Conservation (phyloP, 1,140 invertebrate genomes). For the Paraescarpia echinospica region DNA sequence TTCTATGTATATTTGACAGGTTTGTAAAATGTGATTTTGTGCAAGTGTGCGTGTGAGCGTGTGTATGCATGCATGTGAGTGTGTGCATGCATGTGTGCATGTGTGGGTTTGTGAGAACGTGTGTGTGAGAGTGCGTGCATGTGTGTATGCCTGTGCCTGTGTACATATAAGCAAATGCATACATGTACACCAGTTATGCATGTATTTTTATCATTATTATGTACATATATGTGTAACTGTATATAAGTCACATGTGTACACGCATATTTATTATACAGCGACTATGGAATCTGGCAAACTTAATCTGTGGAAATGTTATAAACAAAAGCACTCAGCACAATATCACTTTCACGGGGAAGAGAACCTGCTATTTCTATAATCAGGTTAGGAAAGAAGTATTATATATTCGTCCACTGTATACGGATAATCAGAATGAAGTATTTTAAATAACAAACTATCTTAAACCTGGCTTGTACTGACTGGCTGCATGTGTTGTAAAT, state of each 20-base stretch:
- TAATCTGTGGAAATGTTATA: neutral
- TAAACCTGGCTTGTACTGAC: neutral
- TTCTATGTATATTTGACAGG: constrained; percentile 1
- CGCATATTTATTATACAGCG: neutral
- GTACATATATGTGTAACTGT: neutral
- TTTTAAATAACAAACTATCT: neutral
- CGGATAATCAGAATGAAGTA: neutral
- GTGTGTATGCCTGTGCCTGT: neutral
- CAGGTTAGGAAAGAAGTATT: neutral
- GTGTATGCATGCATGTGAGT: neutral
- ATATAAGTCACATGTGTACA: neutral
- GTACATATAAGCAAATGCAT: no score
- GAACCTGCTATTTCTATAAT: neutral
- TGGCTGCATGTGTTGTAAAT: neutral
- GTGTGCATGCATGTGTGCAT: neutral
- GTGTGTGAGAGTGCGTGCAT: neutral
- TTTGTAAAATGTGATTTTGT: neutral
- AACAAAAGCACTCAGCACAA: neutral
- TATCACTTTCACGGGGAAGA: neutral
- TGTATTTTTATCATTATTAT: no score
- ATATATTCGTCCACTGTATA: neutral
- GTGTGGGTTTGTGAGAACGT: neutral
- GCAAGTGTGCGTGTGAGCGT: neutral
- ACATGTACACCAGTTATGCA: neutral
- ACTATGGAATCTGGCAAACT: neutral